Conservation (phyloP, 92 coral and sea anemone species). For the Bergia sp. region DNA sequence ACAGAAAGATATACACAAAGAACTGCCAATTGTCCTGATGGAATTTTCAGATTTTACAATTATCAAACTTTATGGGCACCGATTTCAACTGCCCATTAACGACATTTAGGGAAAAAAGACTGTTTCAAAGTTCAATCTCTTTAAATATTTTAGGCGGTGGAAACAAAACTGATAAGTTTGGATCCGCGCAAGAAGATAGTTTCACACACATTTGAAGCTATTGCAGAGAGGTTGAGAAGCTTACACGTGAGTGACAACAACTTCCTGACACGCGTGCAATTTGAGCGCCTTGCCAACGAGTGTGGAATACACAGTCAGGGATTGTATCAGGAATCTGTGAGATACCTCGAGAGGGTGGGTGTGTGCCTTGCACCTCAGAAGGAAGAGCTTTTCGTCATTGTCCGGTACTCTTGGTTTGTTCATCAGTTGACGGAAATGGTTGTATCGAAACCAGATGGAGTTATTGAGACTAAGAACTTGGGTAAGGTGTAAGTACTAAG, state of each 20-base stretch:
- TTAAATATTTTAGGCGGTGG: constrained; percentile 22
- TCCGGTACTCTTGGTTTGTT: constrained; percentile 58
- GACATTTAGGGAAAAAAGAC: neutral
- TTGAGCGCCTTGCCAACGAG: constrained; percentile 64
- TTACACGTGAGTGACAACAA: neutral
- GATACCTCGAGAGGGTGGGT: constrained; percentile 62
- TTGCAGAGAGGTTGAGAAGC: constrained; percentile 14
- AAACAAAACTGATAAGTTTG: neutral
- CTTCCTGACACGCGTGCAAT: constrained; percentile 37
- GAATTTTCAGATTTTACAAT: no score
- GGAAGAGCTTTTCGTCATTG: constrained; percentile 52
- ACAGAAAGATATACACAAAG: no score
- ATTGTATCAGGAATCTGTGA: constrained; percentile 42
- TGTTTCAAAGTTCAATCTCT: neutral
- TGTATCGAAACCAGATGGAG: constrained; percentile 52
- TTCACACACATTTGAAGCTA: constrained; percentile 18
- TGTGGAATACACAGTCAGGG: constrained; percentile 67
- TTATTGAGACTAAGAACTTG: constrained; percentile 38
- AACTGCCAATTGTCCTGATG: no score
- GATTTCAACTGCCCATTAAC: no score
- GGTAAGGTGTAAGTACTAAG: constrained; percentile 43
- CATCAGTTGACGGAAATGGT: constrained; percentile 55
- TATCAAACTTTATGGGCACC: no score
- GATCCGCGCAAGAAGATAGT: constrained; percentile 25
- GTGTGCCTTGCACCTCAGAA: constrained; percentile 51